phyloP scores from a whole-genome alignment of 1,140 invertebrate genomes.

The Atta cephalotes region DNA sequence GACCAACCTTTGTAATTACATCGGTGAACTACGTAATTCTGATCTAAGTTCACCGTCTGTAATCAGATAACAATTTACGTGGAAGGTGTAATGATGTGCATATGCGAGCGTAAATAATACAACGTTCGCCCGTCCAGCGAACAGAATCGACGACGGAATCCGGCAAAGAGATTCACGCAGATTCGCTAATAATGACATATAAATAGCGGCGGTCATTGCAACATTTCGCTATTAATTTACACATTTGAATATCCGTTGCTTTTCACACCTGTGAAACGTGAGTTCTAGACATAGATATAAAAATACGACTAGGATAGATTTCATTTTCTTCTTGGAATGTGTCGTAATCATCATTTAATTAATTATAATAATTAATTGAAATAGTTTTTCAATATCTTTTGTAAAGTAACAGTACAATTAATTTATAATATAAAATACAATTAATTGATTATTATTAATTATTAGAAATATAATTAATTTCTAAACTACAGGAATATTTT shows the following conservation, averaged over 20 bases:
- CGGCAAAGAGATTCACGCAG: conserved; percentile 6
- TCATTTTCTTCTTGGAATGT: not conserved
- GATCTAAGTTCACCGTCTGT: conserved; percentile 22
- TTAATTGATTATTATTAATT: too few species aligned
- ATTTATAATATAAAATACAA: conserved; percentile 3
- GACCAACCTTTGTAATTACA: conserved; percentile 33
- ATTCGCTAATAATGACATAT: not conserved
- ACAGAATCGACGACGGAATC: not conserved
- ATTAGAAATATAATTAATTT: not conserved
- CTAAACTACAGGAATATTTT: not conserved
- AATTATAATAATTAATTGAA: not conserved
- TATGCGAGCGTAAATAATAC: conserved; percentile 35
- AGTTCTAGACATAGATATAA: conserved; percentile 1
- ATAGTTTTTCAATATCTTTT: not conserved
- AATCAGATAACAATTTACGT: conserved; percentile 48
- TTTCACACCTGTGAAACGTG: not conserved
- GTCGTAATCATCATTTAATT: not conserved
- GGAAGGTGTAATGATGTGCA: conserved; percentile 39
- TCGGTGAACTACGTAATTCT: conserved; percentile 23
- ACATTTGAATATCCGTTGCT: not conserved
- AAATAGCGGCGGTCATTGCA: conserved; percentile 3
- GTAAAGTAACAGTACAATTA: not conserved
- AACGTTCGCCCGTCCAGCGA: not conserved
- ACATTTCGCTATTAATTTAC: not conserved
- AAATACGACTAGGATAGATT: not conserved